Evolutionary conservation across 2,113 vertebrate genomes (phyloP).

Genomic region (Clarias batrachus): DNA sequence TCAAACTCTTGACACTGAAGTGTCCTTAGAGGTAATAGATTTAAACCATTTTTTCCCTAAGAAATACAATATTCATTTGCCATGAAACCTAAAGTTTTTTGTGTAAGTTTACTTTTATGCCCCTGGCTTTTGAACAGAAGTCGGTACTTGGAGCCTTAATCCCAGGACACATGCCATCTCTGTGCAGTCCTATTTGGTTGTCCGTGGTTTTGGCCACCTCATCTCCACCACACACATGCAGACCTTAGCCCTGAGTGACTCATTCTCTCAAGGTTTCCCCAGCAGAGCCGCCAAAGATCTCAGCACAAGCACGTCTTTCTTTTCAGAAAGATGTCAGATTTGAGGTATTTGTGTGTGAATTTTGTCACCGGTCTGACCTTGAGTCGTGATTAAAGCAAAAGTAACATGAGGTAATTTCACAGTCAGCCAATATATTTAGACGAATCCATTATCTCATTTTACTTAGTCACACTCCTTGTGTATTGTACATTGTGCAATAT

Average conservation of each 20-base stretch:
- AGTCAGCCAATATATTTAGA: constrained; percentile 12
- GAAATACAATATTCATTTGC: not conserved
- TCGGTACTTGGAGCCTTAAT: not conserved
- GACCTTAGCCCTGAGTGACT: constrained; percentile 33
- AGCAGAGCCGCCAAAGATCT: constrained; percentile 28
- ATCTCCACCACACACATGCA: constrained; percentile 31
- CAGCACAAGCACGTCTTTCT: constrained; percentile 46
- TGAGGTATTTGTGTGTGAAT: constrained; percentile 28
- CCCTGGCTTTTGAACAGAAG: not conserved
- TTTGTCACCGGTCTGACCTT: constrained; percentile 21
- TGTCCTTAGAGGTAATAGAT: not conserved
- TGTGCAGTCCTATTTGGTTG: not conserved
- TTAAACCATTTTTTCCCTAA: not conserved
- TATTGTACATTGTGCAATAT: not conserved
- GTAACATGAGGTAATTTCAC: constrained; percentile 46
- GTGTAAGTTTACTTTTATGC: not conserved
- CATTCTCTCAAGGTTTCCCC: constrained; percentile 34
- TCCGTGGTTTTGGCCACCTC: constrained; percentile 6
- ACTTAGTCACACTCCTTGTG: constrained; percentile 9
- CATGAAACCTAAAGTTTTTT: not conserved
- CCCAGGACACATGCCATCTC: constrained; percentile 16
- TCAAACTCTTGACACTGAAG: not conserved
- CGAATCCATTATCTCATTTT: constrained; percentile 21
- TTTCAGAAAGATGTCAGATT: constrained; percentile 37
- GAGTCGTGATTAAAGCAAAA: constrained; percentile 38